phyloP scores from a whole-genome alignment of 2,113 vertebrate species.

The Poicephalus meyeri region DNA sequence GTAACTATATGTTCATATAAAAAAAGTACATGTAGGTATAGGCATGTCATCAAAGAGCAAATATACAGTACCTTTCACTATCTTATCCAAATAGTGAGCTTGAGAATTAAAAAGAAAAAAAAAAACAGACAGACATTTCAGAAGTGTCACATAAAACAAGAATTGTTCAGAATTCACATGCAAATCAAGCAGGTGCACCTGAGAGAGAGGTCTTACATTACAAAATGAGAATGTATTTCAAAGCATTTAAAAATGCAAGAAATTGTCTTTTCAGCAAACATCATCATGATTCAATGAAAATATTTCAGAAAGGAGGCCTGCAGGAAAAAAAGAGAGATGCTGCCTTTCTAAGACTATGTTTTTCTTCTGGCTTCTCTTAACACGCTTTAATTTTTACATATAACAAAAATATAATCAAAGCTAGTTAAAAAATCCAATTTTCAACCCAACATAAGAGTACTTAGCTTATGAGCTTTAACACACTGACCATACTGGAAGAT shows the following conservation, averaged over 20 bases:
- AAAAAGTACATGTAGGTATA: conserved; percentile 54
- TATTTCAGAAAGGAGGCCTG: not conserved
- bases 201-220: conserved; percentile 63
- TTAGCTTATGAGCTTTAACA: not conserved
- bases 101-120: conserved; percentile 78
- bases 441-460: not conserved
- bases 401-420: conserved; percentile 1
- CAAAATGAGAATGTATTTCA: conserved; percentile 61
- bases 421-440: not conserved
- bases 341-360: not conserved
- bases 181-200: conserved; percentile 72
- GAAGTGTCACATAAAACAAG: conserved; percentile 78
- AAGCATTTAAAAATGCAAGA: conserved; percentile 56
- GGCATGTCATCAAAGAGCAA: conserved; percentile 74
- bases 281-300: not conserved
- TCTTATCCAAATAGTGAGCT: conserved; percentile 99
- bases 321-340: not conserved
- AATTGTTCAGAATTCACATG: conserved; percentile 79
- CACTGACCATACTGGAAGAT: not conserved
- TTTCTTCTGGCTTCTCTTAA: not conserved
- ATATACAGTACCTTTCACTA: conserved; percentile 98
- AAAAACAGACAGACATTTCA: conserved; percentile 87
- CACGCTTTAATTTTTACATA: not conserved
- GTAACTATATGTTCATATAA: conserved; percentile 35
- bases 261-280: conserved; percentile 43